Evolutionary conservation across 2,888 invertebrate genomes (phyloP), one percentile per base, ranked within the genome.

Genomic region (Acleris laterana): DNA sequence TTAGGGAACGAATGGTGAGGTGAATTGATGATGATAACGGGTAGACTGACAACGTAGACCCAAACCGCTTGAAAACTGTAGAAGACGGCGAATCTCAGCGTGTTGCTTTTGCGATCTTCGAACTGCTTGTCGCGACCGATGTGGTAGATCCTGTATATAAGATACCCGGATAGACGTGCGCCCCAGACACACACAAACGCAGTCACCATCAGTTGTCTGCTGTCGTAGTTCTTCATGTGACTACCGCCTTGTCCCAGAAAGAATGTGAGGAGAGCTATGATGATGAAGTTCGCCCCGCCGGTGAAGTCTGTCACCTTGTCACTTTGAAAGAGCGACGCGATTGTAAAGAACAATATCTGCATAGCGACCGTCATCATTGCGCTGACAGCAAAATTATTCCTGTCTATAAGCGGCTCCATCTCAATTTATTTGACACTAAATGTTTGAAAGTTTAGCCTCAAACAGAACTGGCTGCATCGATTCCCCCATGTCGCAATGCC

Each of bases 241-340:
- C 93, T 96, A 76, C 95, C 95, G 73, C 95, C 95, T 94, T 97
- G 96, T 16, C 97, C 97, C 50, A 98, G 93, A 79, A 96, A 96
- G 89, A 98, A 97, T 32, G 98, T 98, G 52, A 98, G 91, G 69
- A 98, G 86, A 9, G 98, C 97, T 73, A 98, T 94, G 62, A 98
- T 96, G 72, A 98, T 97, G 86, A 98, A 98, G 90, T 98, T 98
- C 63, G 97, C 96, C 64, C 98, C 98, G 9, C 98, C 98, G 69
- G 98, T 98, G 90, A 98, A 97, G 87, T 98, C 98, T 0, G 98
- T 97, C 65, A 98, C 94, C 90, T 98, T 98, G 84, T 98, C 98
- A 90, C 96, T 95, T 86, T 98, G 97, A 75, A 97, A 96, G 63
- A 96, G 94, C 5, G 97, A 96, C 50, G 98, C 98, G 74, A 98